Evolutionary conservation across 2,113 vertebrate genomes (phyloP).

Genomic region (Zosterops hypoxanthus): DNA sequence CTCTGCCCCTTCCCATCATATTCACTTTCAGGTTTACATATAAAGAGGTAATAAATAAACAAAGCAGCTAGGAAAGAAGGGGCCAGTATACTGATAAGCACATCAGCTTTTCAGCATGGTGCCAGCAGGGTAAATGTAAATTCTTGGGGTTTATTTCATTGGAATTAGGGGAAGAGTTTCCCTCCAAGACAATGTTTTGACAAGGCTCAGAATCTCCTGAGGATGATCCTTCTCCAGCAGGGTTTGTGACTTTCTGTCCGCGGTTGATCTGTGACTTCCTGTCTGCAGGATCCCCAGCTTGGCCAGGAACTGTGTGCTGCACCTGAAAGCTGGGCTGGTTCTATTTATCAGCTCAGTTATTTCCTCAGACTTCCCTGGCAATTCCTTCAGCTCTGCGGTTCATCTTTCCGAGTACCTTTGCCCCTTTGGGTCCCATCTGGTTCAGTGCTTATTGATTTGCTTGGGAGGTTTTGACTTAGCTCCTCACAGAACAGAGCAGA

Average conservation of each 20-base stretch:
- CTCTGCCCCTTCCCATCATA: not conserved
- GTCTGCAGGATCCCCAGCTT: not conserved
- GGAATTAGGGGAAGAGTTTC: not conserved
- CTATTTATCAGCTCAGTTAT: not conserved
- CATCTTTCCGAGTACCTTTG: not conserved
- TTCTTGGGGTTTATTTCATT: not conserved
- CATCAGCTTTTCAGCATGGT: not conserved
- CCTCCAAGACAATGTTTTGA: not conserved
- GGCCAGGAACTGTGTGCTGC: fast-evolving
- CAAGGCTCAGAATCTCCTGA: not conserved
- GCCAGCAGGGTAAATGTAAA: not conserved
- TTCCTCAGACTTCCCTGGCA: not conserved
- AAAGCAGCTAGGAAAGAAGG: not conserved
- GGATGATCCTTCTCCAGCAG: not conserved
- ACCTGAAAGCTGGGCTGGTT: not conserved
- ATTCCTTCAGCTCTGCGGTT: not conserved
- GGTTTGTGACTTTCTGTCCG: not conserved
- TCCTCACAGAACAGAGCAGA: not conserved
- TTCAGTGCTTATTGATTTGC: not conserved
- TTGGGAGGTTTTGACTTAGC: not conserved
- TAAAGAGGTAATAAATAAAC: not conserved
- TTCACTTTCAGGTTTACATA: not conserved
- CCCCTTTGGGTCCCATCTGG: not conserved
- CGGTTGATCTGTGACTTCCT: not conserved
- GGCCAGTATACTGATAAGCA: not conserved